Percentiles rank a stretch among this genome's conserved stretches.
Conservation (phyloP, 2,113 vertebrate species). For the Phrynosoma platyrhinos region DNA sequence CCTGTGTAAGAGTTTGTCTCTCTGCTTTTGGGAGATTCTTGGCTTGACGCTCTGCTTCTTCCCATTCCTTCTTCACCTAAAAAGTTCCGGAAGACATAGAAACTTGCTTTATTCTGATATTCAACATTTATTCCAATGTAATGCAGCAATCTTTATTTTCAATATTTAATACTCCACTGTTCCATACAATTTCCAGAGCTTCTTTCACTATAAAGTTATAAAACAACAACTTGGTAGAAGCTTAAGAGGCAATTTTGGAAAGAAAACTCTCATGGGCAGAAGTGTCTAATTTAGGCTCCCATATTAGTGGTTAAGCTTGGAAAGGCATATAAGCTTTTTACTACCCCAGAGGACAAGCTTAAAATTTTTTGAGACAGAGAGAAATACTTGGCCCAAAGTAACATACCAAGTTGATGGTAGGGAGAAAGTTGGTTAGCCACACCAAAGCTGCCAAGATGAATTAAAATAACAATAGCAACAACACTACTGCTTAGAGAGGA, state of each 20-base stretch:
- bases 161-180: background rate
- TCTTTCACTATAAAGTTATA: background rate
- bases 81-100: background rate
- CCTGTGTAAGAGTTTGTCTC: conserved; percentile 95
- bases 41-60: conserved; percentile 93
- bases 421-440: background rate
- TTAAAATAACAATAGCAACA: fast-evolving
- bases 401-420: fast-evolving
- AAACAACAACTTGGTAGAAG: conserved; percentile 3
- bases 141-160: background rate
- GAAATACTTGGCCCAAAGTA: fast-evolving
- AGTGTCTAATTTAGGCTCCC: background rate
- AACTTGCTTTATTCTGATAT: background rate
- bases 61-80: conserved; percentile 98
- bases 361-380: background rate
- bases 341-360: background rate
- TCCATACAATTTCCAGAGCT: background rate
- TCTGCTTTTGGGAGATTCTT: conserved; percentile 96
- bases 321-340: background rate
- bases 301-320: conserved; percentile 13
- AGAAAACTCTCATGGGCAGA: background rate
- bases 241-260: background rate
- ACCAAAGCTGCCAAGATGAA: background rate
- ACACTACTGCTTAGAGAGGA: fast-evolving
- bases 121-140: background rate